Percentiles rank a stretch among this genome's conserved stretches.
These are phyloP conservation scores for Oligia strigilis DNA, from an alignment of 2,888 invertebrate species.

Conservation along the genomic window DNA sequence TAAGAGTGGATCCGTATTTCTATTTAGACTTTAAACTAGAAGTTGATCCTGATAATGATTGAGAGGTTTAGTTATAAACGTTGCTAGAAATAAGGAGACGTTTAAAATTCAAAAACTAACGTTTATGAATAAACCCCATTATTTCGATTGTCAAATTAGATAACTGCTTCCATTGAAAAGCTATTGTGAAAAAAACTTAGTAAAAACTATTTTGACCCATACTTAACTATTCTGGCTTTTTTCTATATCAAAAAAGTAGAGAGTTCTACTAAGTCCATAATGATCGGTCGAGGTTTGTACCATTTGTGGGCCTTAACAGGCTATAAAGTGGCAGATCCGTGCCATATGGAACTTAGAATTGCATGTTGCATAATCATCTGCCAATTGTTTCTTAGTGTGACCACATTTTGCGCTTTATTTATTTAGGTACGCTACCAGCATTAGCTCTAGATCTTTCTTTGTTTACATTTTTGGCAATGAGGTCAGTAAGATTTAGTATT, in stretches of 20 bases:
- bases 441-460: neutral
- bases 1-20: neutral
- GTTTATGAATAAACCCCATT: neutral
- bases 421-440: neutral
- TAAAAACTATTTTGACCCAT: constrained; percentile 33
- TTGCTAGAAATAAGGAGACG: too few relatives aligned
- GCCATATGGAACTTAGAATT: constrained; percentile 75
- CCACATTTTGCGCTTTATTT: constrained; percentile 31
- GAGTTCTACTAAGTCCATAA: constrained; percentile 64
- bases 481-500: neutral
- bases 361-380: constrained; percentile 58
- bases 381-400: constrained; percentile 64
- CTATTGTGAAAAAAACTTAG: neutral
- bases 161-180: neutral
- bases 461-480: too few relatives aligned
- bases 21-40: neutral
- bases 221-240: constrained; percentile 26
- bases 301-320: constrained; percentile 50
- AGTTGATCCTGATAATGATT: neutral
- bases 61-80: too few relatives aligned
- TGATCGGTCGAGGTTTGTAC: constrained; percentile 65
- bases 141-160: constrained; percentile 4
- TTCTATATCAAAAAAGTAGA: constrained; percentile 55
- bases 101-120: neutral
- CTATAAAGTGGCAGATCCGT: constrained; percentile 72